Evolutionary conservation across 2,888 invertebrate genomes (phyloP), one percentile per base, ranked within the genome.

Genomic region (Amiota communis): DNA sequence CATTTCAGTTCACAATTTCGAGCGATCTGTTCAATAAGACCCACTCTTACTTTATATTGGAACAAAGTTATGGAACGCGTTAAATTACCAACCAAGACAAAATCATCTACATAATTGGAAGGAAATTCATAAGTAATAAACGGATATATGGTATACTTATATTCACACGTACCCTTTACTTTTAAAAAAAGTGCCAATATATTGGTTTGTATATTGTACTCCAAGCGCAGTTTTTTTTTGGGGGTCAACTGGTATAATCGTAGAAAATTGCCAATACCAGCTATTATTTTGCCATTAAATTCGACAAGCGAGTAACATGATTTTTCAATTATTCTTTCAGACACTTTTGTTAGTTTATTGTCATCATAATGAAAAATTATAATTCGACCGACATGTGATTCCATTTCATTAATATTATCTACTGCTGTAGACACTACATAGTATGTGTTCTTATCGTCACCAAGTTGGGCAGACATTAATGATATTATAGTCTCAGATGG

Each of bases 201-300:
- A 89, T 98, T 98, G 90, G 98, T 99, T 89, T 98, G 98, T 88
- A 98, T 97, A 77, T 97, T 98, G 89, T 99, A 99, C 87, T 99
- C 99, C 78, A 98, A 91, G 72, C 98, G 92, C 71, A 99, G 90
- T 88, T 99, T 99, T 87, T 97, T 97, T 81, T 99, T 98, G 1
- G 95, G 94, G 0, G 98, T 98, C 98, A 98, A 99, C 89, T 99
- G 99, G 90, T 97, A 99, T 48, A 99, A 91, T 15, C 99, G 93
- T 2, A 98, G 98, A 65, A 98, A 98, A 88, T 98, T 98, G 88
- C 99, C 99, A 77, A 99, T 96, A 77, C 96, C 95, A 0, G 98
- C 98, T 57, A 99, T 91, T 51, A 99, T 92, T 91, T 99, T 99
- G 4, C 97, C 97, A 88, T 98, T 98, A 88, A 99, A 98, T 87